A percentile compares a stretch with the other conserved stretches of the same genome.
Conservation (phyloP, 2,113 vertebrate species). For the Cyphomyrus discorhynchus region DNA sequence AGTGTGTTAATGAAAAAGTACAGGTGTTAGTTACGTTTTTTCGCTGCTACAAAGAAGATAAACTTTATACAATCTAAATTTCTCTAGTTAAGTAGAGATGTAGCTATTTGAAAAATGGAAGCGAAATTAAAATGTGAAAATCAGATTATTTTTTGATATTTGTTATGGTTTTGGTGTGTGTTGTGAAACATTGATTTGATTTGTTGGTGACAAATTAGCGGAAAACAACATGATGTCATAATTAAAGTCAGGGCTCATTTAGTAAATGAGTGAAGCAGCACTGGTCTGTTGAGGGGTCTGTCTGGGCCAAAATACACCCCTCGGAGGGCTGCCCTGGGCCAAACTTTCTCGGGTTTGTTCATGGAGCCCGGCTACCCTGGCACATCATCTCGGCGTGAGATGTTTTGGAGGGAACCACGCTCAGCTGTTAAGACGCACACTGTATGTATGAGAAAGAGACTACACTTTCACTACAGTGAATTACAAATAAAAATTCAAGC, state of each 20-base stretch:
- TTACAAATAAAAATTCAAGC: not conserved
- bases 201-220: not conserved
- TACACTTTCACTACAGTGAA: not conserved
- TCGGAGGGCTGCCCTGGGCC: not conserved
- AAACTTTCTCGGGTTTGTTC: not conserved
- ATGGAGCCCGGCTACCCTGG: not conserved
- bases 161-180: not conserved
- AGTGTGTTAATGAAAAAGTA: not conserved
- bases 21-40: not conserved
- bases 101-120: not conserved
- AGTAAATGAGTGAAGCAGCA: not conserved
- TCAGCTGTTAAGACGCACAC: not conserved
- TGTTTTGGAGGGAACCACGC: not conserved
- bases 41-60: not conserved
- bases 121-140: not conserved
- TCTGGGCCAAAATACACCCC: not conserved
- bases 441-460: not conserved
- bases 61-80: not conserved
- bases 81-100: not conserved
- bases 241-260: not conserved
- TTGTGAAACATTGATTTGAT: not conserved
- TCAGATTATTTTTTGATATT: not conserved
- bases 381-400: not conserved
- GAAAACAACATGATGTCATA: constrained; percentile 4
- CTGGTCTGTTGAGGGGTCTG: not conserved